A percentile compares a stretch with the other conserved stretches of the same genome.
These are phyloP conservation scores for Asbolus verrucosus DNA, from an alignment of 1,140 invertebrate species.

Conservation along the genomic window DNA sequence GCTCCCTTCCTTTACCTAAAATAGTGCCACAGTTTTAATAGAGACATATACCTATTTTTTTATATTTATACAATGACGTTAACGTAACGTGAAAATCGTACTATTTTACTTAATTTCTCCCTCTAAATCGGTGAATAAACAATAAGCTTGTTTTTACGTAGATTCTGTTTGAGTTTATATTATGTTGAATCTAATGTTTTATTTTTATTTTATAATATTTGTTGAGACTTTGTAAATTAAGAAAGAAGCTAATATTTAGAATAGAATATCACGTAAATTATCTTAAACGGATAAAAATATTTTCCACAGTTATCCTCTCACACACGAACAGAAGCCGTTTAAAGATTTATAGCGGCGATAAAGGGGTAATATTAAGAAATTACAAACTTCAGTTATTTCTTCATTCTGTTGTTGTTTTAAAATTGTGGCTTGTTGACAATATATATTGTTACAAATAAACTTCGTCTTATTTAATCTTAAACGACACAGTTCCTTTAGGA, in stretches of 20 bases:
- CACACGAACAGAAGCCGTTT: no score
- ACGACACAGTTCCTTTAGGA: constrained; percentile 12
- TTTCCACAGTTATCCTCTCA: no score
- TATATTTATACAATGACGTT: constrained; percentile 39
- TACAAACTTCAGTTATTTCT: not conserved
- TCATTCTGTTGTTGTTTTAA: constrained; percentile 6
- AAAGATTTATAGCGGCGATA: no score
- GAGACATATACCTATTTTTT: constrained; percentile 35
- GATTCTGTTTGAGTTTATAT: not conserved
- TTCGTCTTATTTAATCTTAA: constrained; percentile 9
- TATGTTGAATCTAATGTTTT: not conserved
- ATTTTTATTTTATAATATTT: constrained; percentile 12
- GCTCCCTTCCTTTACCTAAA: not conserved
- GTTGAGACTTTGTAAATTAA: constrained; percentile 11
- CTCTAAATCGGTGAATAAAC: no score
- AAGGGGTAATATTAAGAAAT: not conserved
- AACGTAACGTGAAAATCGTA: constrained; percentile 4
- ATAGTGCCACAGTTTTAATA: constrained; percentile 37
- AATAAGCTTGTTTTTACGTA: no score
- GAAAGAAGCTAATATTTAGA: constrained; percentile 16
- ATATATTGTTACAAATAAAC: constrained; percentile 41
- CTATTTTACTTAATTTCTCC: not conserved
- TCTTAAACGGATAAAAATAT: no score
- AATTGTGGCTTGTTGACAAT: constrained; percentile 46
- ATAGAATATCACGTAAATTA: no score